Percentiles rank a stretch among this genome's conserved stretches.
These are phyloP conservation scores for Cossypha niveicapilla DNA, from an alignment of 2,797 vertebrate genomes.

Conservation along the genomic window DNA sequence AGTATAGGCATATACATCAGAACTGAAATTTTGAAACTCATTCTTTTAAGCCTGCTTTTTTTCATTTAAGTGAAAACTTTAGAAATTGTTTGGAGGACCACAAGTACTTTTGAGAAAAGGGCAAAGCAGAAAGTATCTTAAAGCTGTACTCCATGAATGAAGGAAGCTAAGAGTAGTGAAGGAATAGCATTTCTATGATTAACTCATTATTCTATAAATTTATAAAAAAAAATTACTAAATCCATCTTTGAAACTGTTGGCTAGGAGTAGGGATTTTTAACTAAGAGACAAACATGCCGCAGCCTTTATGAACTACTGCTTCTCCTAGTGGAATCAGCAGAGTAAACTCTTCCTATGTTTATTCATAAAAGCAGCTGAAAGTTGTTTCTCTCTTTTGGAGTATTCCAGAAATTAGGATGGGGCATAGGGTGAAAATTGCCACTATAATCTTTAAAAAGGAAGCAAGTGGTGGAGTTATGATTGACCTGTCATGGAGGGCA, in stretches of 20 bases:
- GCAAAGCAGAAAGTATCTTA: not conserved
- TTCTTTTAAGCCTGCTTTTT: not conserved
- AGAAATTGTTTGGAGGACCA: not conserved
- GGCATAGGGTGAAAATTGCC: not conserved
- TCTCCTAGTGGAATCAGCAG: not conserved
- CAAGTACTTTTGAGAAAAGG: not conserved
- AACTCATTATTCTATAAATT: not conserved
- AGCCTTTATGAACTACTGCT: not conserved
- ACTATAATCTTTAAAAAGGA: not conserved
- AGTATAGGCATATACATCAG: rapidly evolving
- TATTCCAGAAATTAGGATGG: not conserved
- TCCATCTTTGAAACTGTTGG: not conserved
- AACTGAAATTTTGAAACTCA: not conserved
- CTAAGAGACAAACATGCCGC: rapidly evolving
- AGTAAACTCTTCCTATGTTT: not conserved
- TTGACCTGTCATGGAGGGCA: not conserved
- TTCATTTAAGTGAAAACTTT: not conserved
- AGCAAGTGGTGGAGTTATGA: not conserved
- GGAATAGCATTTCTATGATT: not conserved
- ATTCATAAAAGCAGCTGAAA: not conserved
- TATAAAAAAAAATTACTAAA: not conserved
- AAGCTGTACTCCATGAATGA: not conserved
- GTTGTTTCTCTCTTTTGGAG: not conserved
- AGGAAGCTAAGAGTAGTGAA: not conserved
- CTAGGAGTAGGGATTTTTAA: not conserved